phyloP scores from a whole-genome alignment of 2,888 invertebrate species.

The Smittia aterrima region DNA sequence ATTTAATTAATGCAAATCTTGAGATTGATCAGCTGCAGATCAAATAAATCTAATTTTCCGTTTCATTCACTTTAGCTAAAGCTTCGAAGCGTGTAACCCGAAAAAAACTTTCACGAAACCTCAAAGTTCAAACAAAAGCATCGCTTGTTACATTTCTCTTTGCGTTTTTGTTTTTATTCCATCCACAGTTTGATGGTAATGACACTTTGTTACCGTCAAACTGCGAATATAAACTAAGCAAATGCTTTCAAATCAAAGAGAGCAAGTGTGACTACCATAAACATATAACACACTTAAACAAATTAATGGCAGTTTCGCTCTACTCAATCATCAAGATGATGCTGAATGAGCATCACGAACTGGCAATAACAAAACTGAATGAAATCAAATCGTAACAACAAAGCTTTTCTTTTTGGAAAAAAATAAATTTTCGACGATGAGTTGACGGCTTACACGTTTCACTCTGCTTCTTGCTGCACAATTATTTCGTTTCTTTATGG shows the following conservation, averaged over 20 bases:
- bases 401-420: too few relatives aligned
- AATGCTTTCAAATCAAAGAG: neutral
- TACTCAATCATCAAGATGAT: neutral
- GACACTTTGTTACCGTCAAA: neutral
- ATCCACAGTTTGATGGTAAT: neutral
- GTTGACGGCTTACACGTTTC: neutral
- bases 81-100: too few relatives aligned
- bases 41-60: too few relatives aligned
- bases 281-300: neutral
- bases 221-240: neutral
- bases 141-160: neutral
- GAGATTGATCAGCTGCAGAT: too few relatives aligned
- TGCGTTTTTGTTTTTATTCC: neutral
- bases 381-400: neutral
- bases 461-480: neutral
- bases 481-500: neutral
- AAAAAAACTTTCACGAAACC: neutral
- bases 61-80: too few relatives aligned
- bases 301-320: conserved; percentile 1
- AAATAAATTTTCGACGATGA: neutral
- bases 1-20: too few relatives aligned
- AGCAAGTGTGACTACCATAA: neutral
- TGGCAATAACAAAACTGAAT: neutral
- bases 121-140: neutral
- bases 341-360: neutral